Percentiles rank a stretch among this genome's conserved stretches.
phyloP scores from a whole-genome alignment of 2,797 vertebrate species.

The Paramormyrops hopkinsi region DNA sequence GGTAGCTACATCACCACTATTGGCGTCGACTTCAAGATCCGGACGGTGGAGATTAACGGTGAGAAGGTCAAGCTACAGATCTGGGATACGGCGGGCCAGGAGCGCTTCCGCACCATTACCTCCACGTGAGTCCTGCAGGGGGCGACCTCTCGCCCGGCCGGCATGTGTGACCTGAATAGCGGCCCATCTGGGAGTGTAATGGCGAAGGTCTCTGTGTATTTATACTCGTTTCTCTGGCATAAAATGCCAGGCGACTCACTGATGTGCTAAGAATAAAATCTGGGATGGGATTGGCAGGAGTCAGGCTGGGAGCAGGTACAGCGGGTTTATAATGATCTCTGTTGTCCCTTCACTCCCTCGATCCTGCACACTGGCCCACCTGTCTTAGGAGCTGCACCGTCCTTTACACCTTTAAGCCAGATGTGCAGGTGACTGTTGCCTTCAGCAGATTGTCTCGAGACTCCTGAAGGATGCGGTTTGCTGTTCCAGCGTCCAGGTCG shows the following conservation, averaged over 20 bases:
- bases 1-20: constrained; percentile 99
- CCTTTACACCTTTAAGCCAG: not conserved
- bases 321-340: not conserved
- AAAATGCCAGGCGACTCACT: not conserved
- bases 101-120: constrained; percentile 96
- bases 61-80: constrained; percentile 99
- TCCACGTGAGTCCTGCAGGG: constrained; percentile 79
- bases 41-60: constrained; percentile 95
- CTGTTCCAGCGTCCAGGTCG: not conserved
- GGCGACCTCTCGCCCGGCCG: not conserved
- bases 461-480: not conserved
- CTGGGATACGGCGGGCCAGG: constrained; percentile 97
- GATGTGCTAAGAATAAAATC: not conserved
- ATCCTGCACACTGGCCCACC: not conserved
- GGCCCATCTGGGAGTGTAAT: not conserved
- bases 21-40: constrained; percentile 98
- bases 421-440: not conserved
- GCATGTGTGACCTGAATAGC: not conserved
- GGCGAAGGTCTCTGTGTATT: not conserved
- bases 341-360: not conserved
- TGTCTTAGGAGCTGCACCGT: not conserved
- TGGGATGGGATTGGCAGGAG: not conserved
- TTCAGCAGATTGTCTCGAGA: not conserved
- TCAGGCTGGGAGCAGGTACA: not conserved
- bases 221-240: not conserved